Evolutionary conservation across 92 coral and sea anemone genomes (phyloP), one percentile per base, ranked within the genome.

Genomic region (Desmophyllum pertusum): DNA sequence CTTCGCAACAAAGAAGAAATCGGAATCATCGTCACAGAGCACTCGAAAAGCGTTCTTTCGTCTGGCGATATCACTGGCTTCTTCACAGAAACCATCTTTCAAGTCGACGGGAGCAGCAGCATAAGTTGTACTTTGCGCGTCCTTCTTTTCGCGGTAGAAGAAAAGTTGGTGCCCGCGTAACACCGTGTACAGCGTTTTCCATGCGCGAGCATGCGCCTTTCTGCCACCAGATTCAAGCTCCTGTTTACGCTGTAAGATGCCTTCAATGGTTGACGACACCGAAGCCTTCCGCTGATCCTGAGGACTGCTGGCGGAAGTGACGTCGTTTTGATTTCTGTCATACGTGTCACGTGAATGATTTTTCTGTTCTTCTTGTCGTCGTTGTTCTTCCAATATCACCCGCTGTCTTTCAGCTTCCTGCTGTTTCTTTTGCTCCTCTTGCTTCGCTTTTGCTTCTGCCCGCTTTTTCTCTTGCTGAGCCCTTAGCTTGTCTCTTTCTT

Each of bases 141-240:
- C 88, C 78, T 85, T 92, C 84, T 90, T 95, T 31, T 89, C 97
- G 17, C 83, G 88, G 66, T 89, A 95, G 61, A 94, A 94, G 69
- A 85, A 72, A 19, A 94, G 91, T 65, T 87, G 90, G 27, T 74
- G 88, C 43, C 90, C 95, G 50, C 87, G 89, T 76, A 95, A 55
- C 46, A 88, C 94, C 8, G 96, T 86, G 69, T 90, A 95, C 53
- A 93, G 93, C 35, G 98, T 91, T 62, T 94, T 90, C 98, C 98
- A 95, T 18, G 90, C 91, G 50, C 94, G 94, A 18, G 86, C 80
- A 41, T 80, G 73, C 29, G 95, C 84, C 76, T 87, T 91, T 53
- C 80, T 79, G 61, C 94, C 94, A 19, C 94, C 95, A 43, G 90
- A 69, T 43, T 92, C 93, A 27, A 90, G 88, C 53, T 95, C 98